Conservation (phyloP, 2,113 vertebrate genomes). For the Andinoacara biseriatus region DNA sequence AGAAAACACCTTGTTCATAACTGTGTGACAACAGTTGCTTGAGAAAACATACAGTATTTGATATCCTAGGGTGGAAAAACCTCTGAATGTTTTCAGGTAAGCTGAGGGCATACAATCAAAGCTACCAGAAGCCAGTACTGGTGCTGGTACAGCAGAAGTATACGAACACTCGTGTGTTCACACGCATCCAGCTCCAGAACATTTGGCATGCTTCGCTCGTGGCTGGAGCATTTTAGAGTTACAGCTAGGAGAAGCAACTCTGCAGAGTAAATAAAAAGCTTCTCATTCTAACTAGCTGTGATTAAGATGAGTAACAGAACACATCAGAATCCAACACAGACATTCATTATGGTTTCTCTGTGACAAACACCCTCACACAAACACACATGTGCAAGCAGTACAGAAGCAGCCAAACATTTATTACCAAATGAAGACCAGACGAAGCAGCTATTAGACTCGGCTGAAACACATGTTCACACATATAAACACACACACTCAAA, state of each 20-base stretch:
- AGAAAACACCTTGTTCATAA: neutral
- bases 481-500: constrained; percentile 21
- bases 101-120: neutral
- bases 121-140: neutral
- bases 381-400: constrained; percentile 31
- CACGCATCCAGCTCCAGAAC: neutral
- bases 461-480: constrained; percentile 60
- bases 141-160: neutral
- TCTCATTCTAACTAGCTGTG: neutral
- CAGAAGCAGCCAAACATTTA: constrained; percentile 67
- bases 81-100: neutral
- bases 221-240: neutral
- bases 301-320: neutral
- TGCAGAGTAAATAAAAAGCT: neutral
- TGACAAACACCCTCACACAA: neutral
- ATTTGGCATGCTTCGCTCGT: neutral
- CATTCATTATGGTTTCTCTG: neutral
- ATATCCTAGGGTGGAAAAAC: neutral
- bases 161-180: neutral
- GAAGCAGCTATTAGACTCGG: constrained; percentile 63
- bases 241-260: neutral
- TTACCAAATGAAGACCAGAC: constrained; percentile 73
- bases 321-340: neutral
- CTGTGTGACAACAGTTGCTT: neutral
- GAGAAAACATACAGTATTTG: neutral